These are phyloP conservation scores for Pteromalus puparum DNA, from an alignment of 1,140 invertebrate species.

Conservation along the genomic window DNA sequence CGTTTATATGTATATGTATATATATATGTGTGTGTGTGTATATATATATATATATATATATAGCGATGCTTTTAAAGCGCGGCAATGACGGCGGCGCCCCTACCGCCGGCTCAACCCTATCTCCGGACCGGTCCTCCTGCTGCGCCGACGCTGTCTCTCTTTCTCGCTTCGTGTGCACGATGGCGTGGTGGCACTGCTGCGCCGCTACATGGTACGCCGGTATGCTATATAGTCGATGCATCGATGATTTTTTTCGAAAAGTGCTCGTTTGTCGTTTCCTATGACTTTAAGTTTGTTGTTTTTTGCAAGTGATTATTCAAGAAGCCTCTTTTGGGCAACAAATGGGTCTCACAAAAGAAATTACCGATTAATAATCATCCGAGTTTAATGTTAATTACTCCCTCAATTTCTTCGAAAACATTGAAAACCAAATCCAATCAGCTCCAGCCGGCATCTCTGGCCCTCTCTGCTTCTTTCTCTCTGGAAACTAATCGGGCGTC, in stretches of 20 bases:
- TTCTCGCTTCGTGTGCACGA: background rate
- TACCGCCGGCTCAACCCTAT: constrained; percentile 38
- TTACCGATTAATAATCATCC: too few species aligned
- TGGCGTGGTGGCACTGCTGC: background rate
- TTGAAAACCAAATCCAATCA: too few species aligned
- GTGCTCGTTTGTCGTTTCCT: too few species aligned
- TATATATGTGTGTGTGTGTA: background rate
- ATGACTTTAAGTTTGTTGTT: too few species aligned
- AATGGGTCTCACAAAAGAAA: background rate
- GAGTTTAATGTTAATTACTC: too few species aligned
- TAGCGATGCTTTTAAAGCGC: background rate
- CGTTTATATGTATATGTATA: background rate
- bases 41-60: too few species aligned
- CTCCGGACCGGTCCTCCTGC: constrained; percentile 15
- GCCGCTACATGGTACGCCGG: too few species aligned
- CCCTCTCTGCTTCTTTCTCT: too few species aligned
- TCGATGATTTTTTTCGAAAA: background rate
- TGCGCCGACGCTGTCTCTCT: constrained; percentile 1
- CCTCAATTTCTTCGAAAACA: background rate
- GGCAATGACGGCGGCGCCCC: constrained; percentile 22
- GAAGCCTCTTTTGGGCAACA: too few species aligned
- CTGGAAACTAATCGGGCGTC: background rate
- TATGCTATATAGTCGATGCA: too few species aligned
- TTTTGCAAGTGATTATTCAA: too few species aligned
- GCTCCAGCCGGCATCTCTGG: background rate